A percentile compares a stretch with the other conserved stretches of the same genome.
phyloP scores from a whole-genome alignment of 30 jellyfish, hydroid and myxozoan species.

The Turritopsis rubra region DNA sequence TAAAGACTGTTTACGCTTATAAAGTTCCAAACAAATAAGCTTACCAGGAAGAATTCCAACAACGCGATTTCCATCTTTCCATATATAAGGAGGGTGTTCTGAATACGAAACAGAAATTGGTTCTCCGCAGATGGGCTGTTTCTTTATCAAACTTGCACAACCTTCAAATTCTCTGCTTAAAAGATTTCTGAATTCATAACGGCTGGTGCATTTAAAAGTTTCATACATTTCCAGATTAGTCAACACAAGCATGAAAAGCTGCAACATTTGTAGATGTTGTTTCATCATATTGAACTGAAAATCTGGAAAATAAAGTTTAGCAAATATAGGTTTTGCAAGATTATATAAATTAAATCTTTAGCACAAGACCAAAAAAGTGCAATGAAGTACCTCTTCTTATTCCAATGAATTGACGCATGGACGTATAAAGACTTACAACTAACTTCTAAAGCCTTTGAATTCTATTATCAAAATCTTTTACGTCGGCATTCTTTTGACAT shows the following conservation, averaged over 20 bases:
- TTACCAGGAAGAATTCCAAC: slow-evolving; percentile 31
- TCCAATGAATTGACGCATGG: no score
- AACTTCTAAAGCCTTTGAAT: no score
- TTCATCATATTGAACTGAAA: not conserved
- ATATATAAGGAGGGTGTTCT: slow-evolving; percentile 32
- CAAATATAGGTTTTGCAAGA: no score
- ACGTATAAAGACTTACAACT: no score
- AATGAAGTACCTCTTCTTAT: no score
- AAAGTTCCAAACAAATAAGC: not conserved
- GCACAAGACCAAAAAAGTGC: no score
- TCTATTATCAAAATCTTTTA: no score
- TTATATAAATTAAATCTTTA: no score
- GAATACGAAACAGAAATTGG: slow-evolving; percentile 28
- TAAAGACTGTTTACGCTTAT: no score
- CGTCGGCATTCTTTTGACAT: no score
- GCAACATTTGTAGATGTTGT: not conserved
- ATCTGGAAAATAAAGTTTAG: not conserved
- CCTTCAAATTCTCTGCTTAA: not conserved
- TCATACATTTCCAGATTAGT: not conserved
- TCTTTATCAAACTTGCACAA: not conserved
- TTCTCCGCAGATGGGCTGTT: slow-evolving; percentile 18
- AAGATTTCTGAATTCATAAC: slow-evolving; percentile 18
- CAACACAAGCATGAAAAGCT: not conserved
- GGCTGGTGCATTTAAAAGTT: slow-evolving; percentile 7
- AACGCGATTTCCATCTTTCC: not conserved